These are phyloP conservation scores for Cichladusa arquata DNA, from an alignment of 2,113 vertebrate genomes.

Conservation along the genomic window DNA sequence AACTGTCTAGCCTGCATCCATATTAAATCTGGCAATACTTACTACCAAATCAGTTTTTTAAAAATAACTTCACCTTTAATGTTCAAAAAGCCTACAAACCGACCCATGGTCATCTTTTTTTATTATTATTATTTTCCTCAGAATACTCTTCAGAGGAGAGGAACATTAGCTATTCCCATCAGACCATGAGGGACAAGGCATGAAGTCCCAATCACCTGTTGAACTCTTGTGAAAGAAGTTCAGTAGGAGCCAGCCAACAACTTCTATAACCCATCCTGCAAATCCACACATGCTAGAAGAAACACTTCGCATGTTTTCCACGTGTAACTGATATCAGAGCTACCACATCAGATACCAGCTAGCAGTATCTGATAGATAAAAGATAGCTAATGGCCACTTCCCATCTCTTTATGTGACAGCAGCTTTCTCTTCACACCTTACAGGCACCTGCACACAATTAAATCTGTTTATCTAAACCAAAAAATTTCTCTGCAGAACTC, in stretches of 20 bases:
- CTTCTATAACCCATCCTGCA: neutral
- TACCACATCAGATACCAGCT: neutral
- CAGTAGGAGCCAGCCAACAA: neutral
- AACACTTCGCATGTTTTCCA: neutral
- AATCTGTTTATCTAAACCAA: neutral
- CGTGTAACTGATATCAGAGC: neutral
- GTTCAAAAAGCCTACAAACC: neutral
- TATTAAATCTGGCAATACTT: neutral
- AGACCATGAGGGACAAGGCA: neutral
- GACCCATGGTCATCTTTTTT: fast-evolving
- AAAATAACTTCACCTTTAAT: neutral
- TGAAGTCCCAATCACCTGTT: neutral
- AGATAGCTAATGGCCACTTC: neutral
- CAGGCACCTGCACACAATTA: fast-evolving
- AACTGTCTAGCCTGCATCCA: neutral
- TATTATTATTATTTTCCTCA: neutral
- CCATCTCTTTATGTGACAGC: neutral
- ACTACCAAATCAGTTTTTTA: neutral
- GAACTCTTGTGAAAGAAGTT: neutral
- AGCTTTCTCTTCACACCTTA: neutral
- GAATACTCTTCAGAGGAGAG: neutral
- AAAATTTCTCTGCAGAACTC: neutral
- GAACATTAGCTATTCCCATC: neutral
- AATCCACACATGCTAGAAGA: neutral
- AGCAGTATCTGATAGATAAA: neutral